A percentile compares a stretch with the other conserved stretches of the same genome.
phyloP scores from a whole-genome alignment of 2,113 vertebrate species.

The Gulo gulo region DNA sequence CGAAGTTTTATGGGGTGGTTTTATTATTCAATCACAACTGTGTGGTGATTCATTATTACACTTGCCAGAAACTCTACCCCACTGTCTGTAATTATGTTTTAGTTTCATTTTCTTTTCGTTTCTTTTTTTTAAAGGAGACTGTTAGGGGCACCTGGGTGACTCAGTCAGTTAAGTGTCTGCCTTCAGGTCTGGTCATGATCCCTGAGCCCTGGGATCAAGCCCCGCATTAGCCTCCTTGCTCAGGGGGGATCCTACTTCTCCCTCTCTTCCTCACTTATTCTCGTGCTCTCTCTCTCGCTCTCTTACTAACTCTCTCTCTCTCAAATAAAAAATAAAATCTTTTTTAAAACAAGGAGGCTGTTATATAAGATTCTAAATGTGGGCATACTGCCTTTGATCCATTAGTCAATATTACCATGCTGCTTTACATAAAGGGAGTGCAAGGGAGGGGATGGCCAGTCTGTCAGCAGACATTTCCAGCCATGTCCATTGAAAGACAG shows the following conservation, averaged over 20 bases:
- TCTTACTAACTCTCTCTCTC: too few species aligned
- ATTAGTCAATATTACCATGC: background rate
- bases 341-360: background rate
- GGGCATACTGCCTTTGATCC: background rate
- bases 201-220: too few species aligned
- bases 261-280: too few species aligned
- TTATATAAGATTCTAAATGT: constrained; percentile 11
- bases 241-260: too few species aligned
- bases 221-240: too few species aligned
- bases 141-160: background rate
- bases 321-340: too few species aligned
- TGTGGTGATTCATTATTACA: constrained; percentile 40
- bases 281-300: too few species aligned
- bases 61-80: constrained; percentile 9
- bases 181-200: too few species aligned
- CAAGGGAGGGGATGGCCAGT: background rate
- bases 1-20: background rate
- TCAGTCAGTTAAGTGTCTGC: too few species aligned
- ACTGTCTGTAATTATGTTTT: background rate
- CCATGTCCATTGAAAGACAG: background rate
- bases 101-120: background rate
- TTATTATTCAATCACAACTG: constrained; percentile 11
- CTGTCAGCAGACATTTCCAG: background rate
- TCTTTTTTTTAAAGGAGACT: background rate
- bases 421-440: background rate